These are phyloP conservation scores for Sebastes diploproa DNA, from an alignment of 2,797 vertebrate genomes.

Conservation along the genomic window DNA sequence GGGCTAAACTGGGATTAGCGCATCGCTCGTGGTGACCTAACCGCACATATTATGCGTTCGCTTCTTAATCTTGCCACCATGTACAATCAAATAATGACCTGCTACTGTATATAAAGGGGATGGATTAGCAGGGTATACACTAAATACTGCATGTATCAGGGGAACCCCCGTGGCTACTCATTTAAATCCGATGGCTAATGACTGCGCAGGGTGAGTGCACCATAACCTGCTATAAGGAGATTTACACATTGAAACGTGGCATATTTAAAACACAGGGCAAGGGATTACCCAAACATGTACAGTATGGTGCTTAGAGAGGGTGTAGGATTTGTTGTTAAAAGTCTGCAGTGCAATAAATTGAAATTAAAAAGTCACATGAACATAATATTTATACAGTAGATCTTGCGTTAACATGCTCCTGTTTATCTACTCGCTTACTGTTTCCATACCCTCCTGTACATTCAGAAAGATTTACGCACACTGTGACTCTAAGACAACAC, in stretches of 20 bases:
- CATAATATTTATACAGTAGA: background rate
- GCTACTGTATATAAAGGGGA: background rate
- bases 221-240: conserved; percentile 28
- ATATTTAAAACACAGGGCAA: conserved; percentile 6
- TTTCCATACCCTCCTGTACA: background rate
- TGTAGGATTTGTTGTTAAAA: background rate
- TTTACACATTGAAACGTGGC: conserved; percentile 19
- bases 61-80: conserved; percentile 57
- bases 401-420: background rate
- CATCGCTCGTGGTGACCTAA: conserved; percentile 54
- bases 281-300: background rate
- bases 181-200: conserved; percentile 44
- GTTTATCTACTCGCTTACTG: background rate
- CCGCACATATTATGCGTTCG: conserved; percentile 49
- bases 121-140: conserved; percentile 14
- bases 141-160: conserved; percentile 21
- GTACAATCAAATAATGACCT: conserved; percentile 60
- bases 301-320: background rate
- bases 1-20: conserved; percentile 76
- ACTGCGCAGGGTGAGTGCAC: background rate
- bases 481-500: conserved; percentile 22
- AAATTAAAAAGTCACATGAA: background rate
- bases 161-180: conserved; percentile 4
- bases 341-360: background rate
- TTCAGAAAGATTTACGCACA: conserved; percentile 10